Conservation (phyloP, 2,888 invertebrate species). For the Lingula anatina region DNA sequence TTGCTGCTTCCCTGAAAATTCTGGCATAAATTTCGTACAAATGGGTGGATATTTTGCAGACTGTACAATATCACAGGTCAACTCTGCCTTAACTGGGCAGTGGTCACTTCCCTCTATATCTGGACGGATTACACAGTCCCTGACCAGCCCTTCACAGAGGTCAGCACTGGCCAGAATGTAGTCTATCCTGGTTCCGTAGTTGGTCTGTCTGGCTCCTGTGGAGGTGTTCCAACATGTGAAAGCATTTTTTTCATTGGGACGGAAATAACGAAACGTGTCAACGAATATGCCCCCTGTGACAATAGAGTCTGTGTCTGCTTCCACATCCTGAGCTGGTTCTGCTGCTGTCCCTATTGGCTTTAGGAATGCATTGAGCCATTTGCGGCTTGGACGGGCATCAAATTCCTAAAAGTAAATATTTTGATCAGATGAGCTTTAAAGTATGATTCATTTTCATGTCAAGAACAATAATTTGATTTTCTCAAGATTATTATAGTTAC, state of each 20-base stretch:
- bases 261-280: constrained; percentile 54
- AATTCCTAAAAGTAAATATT: constrained; percentile 27
- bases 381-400: constrained; percentile 30
- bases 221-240: constrained; percentile 56
- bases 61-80: constrained; percentile 26
- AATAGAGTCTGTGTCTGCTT: constrained; percentile 16
- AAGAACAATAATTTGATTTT: no score
- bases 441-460: no score
- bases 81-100: constrained; percentile 53
- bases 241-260: constrained; percentile 49
- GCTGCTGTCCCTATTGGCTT: no score
- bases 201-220: constrained; percentile 53
- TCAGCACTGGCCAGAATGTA: constrained; percentile 52
- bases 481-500: no score
- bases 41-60: constrained; percentile 43
- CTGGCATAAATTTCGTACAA: constrained; percentile 54
- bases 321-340: constrained; percentile 12
- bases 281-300: constrained; percentile 42
- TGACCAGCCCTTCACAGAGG: constrained; percentile 22
- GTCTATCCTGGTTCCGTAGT: constrained; percentile 56
- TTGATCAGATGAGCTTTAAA: no score
- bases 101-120: constrained; percentile 55
- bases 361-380: constrained; percentile 51
- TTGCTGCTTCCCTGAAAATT: constrained; percentile 53
- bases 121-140: constrained; percentile 34